Conservation (phyloP, 64 coral and sea anemone species). For the Montipora capricornis region DNA sequence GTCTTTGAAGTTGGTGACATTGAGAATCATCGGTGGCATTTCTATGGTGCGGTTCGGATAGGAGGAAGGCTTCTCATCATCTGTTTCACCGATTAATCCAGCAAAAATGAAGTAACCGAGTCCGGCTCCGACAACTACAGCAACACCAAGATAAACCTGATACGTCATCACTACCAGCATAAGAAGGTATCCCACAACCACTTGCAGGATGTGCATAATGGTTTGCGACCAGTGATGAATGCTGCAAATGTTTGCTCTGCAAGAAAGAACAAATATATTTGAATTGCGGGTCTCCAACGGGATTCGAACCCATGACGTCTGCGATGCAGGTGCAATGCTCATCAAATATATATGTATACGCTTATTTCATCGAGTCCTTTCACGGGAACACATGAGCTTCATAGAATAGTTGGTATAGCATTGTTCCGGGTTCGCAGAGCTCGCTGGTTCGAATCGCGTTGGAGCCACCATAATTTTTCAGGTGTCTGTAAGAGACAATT, state of each 20-base stretch:
- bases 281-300: no score
- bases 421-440: no score
- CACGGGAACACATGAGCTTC: no score
- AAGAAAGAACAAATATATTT: not conserved
- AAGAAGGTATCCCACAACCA: constrained; percentile 69
- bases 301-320: no score
- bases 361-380: no score
- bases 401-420: no score
- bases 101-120: constrained; percentile 71
- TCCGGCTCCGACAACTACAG: constrained; percentile 61
- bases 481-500: no score
- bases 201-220: constrained; percentile 63
- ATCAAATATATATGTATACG: no score
- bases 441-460: no score
- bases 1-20: constrained; percentile 7
- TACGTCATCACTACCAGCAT: constrained; percentile 83
- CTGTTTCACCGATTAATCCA: constrained; percentile 14
- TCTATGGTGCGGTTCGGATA: not conserved
- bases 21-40: not conserved
- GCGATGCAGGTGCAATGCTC: no score
- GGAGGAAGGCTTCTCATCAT: not conserved
- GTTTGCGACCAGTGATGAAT: constrained; percentile 48
- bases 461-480: no score
- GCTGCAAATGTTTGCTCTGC: constrained; percentile 28
- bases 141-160: constrained; percentile 68